Evolutionary conservation across 1,140 invertebrate species (phyloP).

Genomic region (Globodera rostochiensis): DNA sequence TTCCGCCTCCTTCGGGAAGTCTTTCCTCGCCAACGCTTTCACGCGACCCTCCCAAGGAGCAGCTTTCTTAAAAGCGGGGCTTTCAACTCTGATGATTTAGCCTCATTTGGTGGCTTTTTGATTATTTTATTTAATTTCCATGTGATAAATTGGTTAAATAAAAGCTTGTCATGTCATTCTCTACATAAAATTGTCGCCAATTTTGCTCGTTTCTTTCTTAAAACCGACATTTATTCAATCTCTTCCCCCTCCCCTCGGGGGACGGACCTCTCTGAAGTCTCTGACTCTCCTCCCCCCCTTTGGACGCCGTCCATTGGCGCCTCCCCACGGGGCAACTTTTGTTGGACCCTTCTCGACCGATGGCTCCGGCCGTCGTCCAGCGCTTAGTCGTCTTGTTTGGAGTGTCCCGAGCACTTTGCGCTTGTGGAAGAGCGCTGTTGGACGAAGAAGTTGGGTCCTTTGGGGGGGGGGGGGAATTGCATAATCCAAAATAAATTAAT

Average conservation of each 20-base stretch:
- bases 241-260: neutral
- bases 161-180: no score
- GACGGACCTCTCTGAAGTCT: neutral
- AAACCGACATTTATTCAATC: neutral
- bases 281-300: neutral
- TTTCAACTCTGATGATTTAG: neutral
- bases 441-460: neutral
- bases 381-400: neutral
- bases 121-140: no score
- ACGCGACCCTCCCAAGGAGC: conserved; percentile 15
- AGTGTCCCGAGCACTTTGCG: neutral
- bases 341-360: neutral
- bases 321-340: neutral
- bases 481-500: neutral
- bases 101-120: no score
- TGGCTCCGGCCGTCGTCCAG: neutral
- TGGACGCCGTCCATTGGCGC: neutral
- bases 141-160: neutral
- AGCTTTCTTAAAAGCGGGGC: neutral
- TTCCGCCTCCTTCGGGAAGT: neutral
- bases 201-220: neutral
- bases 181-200: no score
- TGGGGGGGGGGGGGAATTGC: neutral
- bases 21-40: conserved; percentile 9
- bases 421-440: neutral